Conservation (phyloP, 2,797 vertebrate species). For the Clarias pachynema region DNA sequence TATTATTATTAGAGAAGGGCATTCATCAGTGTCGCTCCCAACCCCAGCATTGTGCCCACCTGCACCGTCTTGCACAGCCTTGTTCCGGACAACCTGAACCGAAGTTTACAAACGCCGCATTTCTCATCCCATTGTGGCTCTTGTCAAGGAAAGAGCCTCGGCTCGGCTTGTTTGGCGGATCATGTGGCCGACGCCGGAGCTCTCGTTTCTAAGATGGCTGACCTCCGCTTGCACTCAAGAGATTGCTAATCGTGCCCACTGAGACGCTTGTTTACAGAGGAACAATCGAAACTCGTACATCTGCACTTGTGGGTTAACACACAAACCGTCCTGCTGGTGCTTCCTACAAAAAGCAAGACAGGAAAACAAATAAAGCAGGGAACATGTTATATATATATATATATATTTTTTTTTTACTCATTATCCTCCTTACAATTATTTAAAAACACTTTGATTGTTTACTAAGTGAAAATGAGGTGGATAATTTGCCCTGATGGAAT, state of each 20-base stretch:
- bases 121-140: conserved; percentile 57
- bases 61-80: conserved; percentile 40
- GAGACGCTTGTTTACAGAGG: conserved; percentile 39
- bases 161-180: conserved; percentile 39
- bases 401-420: background rate
- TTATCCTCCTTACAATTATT: background rate
- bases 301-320: conserved; percentile 11
- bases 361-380: background rate
- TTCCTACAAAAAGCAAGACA: background rate
- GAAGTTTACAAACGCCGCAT: conserved; percentile 49
- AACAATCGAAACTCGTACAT: conserved; percentile 15
- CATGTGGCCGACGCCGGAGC: background rate
- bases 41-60: conserved; percentile 22
- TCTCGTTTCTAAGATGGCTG: conserved; percentile 50
- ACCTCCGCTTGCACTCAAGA: conserved; percentile 54
- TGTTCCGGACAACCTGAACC: conserved; percentile 42
- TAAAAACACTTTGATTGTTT: no score
- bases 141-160: conserved; percentile 43
- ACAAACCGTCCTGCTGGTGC: background rate
- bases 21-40: background rate
- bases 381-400: background rate
- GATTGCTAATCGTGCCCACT: conserved; percentile 27
- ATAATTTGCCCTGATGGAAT: no score
- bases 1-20: background rate
- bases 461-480: background rate